Base-by-base conservation (phyloP, 2,888 invertebrate species). In the Diplazon laetatorius region DNA sequence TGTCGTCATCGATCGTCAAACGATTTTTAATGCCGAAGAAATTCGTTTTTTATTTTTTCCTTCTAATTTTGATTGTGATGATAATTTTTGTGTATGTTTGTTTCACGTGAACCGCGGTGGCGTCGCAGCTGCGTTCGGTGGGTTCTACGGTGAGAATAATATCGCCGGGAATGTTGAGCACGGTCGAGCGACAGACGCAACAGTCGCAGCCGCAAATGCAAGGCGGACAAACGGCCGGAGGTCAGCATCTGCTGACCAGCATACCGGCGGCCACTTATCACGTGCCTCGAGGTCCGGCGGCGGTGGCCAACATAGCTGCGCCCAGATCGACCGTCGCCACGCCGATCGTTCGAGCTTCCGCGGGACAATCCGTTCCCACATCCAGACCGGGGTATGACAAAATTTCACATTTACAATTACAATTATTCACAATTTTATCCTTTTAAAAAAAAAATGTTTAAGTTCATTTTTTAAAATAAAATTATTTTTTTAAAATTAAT, bases 291-390 rank as follows among this genome's bases (percentile, higher is more conserved):
- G 95, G 95, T 1, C 93, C 95, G 14, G 95, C 95, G 0, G 95
- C 95, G 10, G 95, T 95, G 1, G 95, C 95, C 0, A 95, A 95
- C 80, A 93, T 96, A 18, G 94, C 95, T 10, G 94, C 95, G 6
- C 94, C 95, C 0, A 93, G 95, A 70, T 92, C 93, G 39, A 93
- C 93, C 74, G 94, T 95, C 4, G 93, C 94, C 12, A 93, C 94
- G 25, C 91, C 91, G 20, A 90, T 91, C 55, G 90, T 90, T 20
- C 84, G 90, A 79, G 89, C 90, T 1, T 87, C 83, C 62, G 81
- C 87, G 10, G 89, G 88, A 42, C 90, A 90, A 82, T 59, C 80
- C 16, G 86, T 89, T 44, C 88, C 90, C 22, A 86, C 86, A 59
- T 87, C 89, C 39, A 84, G 89, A 82, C 80, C 89, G 50, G 86